Conservation (phyloP, 2,888 invertebrate species). For the Gisinianus flammeolus region DNA sequence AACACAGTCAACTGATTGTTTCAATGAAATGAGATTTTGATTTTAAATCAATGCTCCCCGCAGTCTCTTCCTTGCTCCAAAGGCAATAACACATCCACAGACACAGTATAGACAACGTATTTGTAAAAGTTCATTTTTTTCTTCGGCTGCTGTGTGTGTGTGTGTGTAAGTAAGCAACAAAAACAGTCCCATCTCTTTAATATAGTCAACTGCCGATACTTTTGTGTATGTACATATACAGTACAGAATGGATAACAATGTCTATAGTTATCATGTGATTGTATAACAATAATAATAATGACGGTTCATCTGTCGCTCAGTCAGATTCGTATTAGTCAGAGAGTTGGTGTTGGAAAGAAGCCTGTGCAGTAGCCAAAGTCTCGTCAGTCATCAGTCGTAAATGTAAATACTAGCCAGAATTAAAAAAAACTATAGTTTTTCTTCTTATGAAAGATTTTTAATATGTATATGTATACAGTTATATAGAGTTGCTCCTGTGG, state of each 20-base stretch:
- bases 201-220: neutral
- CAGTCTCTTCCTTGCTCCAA: neutral
- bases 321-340: too few relatives aligned
- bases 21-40: constrained; percentile 9
- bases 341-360: too few relatives aligned
- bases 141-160: neutral
- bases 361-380: too few relatives aligned
- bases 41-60: constrained; percentile 9
- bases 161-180: too few relatives aligned
- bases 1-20: neutral
- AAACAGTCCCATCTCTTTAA: neutral
- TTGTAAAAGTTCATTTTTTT: neutral
- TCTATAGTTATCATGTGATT: too few relatives aligned
- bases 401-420: neutral
- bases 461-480: neutral
- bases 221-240: neutral
- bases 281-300: neutral
- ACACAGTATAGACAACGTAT: neutral
- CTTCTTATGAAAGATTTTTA: too few relatives aligned
- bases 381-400: constrained; percentile 6
- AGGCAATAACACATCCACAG: neutral
- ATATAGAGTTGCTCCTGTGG: neutral
- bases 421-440: too few relatives aligned
- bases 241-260: neutral
- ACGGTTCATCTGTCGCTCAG: too few relatives aligned